Evolutionary conservation across 2,113 vertebrate genomes (phyloP).

Genomic region (Dermatemys mawii): DNA sequence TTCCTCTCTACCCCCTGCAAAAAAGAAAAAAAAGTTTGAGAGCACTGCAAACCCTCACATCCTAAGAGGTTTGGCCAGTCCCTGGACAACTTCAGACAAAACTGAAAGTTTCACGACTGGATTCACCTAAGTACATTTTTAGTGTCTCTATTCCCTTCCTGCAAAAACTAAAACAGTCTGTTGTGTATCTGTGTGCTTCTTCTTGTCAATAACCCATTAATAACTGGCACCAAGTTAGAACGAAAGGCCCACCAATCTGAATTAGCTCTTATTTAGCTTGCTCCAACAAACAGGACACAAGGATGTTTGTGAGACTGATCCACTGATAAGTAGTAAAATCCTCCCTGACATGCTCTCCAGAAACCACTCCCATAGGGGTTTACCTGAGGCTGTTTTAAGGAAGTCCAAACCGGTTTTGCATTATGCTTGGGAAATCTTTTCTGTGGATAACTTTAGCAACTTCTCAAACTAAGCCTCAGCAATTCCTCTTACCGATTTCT

Average conservation of each 20-base stretch:
- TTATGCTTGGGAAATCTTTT: background rate
- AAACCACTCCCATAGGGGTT: background rate
- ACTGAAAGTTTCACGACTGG: background rate
- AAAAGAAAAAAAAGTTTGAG: background rate
- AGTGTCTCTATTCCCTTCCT: accelerated
- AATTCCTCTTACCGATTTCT: conserved; percentile 89
- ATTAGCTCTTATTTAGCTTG: background rate
- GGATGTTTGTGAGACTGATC: background rate
- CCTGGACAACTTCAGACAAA: background rate
- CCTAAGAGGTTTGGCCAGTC: background rate
- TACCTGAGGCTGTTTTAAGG: background rate
- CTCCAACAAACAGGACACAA: background rate
- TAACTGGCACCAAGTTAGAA: background rate
- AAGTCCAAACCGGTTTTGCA: background rate
- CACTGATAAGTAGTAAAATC: background rate
- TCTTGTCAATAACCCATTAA: background rate
- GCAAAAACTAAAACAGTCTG: background rate
- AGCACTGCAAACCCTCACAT: background rate
- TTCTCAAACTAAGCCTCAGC: background rate
- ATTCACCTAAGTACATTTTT: background rate
- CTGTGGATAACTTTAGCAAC: background rate
- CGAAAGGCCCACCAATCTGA: background rate
- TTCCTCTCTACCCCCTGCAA: background rate
- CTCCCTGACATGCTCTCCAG: background rate
- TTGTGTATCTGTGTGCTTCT: background rate